These are phyloP conservation scores for Dyspetes luteomarginatus DNA, from an alignment of 2,888 invertebrate species.

Conservation along the genomic window DNA sequence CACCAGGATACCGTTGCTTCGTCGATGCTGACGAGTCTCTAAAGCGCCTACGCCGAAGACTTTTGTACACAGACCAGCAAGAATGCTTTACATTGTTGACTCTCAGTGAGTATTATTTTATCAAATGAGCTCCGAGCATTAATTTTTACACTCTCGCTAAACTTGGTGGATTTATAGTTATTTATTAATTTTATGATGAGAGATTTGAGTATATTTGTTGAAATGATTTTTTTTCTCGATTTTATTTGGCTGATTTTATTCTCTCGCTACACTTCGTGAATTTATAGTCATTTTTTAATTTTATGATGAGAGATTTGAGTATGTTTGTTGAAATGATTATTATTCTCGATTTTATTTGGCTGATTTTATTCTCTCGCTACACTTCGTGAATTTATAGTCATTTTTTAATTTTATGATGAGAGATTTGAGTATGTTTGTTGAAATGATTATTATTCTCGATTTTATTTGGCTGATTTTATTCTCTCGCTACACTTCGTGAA, in stretches of 20 bases:
- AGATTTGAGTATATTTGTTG: background rate
- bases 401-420: too few relatives aligned
- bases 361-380: background rate
- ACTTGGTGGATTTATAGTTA: background rate
- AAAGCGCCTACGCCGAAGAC: conserved; percentile 14
- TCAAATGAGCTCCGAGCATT: background rate
- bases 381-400: too few relatives aligned
- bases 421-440: background rate
- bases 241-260: background rate
- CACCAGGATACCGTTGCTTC: conserved; percentile 78
- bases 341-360: background rate
- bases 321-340: background rate
- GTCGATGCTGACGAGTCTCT: conserved; percentile 34
- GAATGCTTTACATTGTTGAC: conserved; percentile 6
- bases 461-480: background rate
- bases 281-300: too few relatives aligned
- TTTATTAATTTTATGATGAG: too few relatives aligned
- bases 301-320: too few relatives aligned
- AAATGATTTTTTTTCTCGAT: background rate
- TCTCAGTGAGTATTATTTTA: background rate
- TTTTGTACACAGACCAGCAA: conserved; percentile 19
- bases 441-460: background rate
- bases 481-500: background rate
- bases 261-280: too few relatives aligned
- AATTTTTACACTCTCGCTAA: background rate